Base-by-base conservation (phyloP, 2,888 invertebrate species). In the Spilosoma lubricipeda region DNA sequence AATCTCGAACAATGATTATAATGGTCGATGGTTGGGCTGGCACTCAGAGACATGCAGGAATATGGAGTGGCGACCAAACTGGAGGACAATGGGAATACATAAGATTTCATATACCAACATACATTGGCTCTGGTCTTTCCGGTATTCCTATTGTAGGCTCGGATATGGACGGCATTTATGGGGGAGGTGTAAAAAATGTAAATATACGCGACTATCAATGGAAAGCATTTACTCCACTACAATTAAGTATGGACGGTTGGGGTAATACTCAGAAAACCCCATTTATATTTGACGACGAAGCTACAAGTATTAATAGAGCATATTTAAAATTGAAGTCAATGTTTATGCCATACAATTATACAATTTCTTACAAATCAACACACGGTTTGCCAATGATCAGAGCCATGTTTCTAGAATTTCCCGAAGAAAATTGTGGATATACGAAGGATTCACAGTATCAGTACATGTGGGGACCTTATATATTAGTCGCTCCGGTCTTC, bases 1-100 rank as follows among this genome's bases (percentile, higher is more conserved):
- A 80, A 63, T 75, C 87, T 42, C 87, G 95, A 76, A 91, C 92
- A 20, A 86, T 94, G 86, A 93, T 94, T 20, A 91, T 95, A 79
- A 95, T 92, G 90, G 95, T 95, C 1, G 94, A 95, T 72, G 95
- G 95, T 8, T 95, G 95, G 95, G 95, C 94, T 45, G 95, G 94
- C 0, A 94, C 94, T 15, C 95, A 95, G 78, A 90, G 95, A 80
- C 89, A 93, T 80, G 88, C 95, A 3, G 94, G 92, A 0, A 90
- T 95, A 80, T 95, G 95, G 95, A 94, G 90, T 77, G 95, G 95
- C 27, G 95, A 95, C 76, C 95, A 95, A 87, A 84, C 80, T 30
- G 95, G 95, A n/a, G 95, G 95, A 13, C 82, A 92, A 63, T 95
- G 95, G 95, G 95, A 95, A 85, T 95, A 95, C 77, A 95, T 95